Percentiles rank a stretch among this genome's conserved stretches.
These are phyloP conservation scores for Cosmorhoe ocellata DNA, from an alignment of 2,888 invertebrate species.

Conservation along the genomic window DNA sequence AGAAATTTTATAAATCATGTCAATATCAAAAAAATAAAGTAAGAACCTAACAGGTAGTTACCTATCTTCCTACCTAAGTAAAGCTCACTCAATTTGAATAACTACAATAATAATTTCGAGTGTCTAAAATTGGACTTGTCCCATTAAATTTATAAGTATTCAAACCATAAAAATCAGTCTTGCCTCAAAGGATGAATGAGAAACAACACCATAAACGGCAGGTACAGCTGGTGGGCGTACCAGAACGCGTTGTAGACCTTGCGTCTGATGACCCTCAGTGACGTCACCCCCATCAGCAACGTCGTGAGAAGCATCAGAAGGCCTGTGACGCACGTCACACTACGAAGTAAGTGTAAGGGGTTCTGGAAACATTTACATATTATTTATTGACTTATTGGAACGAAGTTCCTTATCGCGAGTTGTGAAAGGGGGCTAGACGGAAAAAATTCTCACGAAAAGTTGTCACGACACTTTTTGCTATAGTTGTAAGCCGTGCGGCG, in stretches of 20 bases:
- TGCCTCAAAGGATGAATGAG: slow-evolving; percentile 81
- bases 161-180: slow-evolving; percentile 23
- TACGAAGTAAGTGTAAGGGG: slow-evolving; percentile 60
- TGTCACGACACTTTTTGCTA: too few relatives aligned
- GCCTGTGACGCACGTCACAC: slow-evolving; percentile 73
- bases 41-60: too few relatives aligned
- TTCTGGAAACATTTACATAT: slow-evolving; percentile 60
- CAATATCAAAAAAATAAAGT: too few relatives aligned
- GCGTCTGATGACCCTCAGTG: slow-evolving; percentile 66
- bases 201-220: slow-evolving; percentile 73
- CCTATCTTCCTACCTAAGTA: too few relatives aligned
- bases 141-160: not conserved
- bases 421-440: too few relatives aligned
- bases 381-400: too few relatives aligned
- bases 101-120: too few relatives aligned
- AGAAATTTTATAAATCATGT: too few relatives aligned
- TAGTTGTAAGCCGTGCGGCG: too few relatives aligned
- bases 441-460: too few relatives aligned
- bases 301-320: slow-evolving; percentile 70
- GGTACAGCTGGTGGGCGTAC: slow-evolving; percentile 78
- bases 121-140: not conserved
- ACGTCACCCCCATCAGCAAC: slow-evolving; percentile 70
- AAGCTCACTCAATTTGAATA: too few relatives aligned
- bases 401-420: too few relatives aligned
- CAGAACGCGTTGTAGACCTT: slow-evolving; percentile 78